Percentiles rank a stretch among this genome's conserved stretches.
phyloP scores from a whole-genome alignment of 2,797 vertebrate genomes.

The Chloroceryle amazona region DNA sequence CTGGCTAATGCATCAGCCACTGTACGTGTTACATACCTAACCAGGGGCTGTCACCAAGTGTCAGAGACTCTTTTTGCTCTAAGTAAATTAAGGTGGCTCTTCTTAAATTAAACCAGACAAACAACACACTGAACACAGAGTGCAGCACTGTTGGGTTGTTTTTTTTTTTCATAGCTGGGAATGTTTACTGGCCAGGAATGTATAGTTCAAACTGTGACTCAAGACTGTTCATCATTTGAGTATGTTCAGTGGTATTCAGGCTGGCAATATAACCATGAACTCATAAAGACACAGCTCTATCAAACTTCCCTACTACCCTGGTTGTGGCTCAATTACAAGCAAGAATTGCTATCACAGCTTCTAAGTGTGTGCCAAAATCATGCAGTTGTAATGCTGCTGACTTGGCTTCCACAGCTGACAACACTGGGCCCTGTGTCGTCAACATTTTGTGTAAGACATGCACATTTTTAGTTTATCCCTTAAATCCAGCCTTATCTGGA shows the following conservation, averaged over 20 bases:
- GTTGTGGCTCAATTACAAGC: not conserved
- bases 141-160: not conserved
- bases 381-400: not conserved
- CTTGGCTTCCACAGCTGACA: not conserved
- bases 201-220: not conserved
- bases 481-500: not conserved
- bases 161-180: not conserved
- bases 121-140: not conserved
- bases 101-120: constrained; percentile 4
- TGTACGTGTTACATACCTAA: not conserved
- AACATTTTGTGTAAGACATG: not conserved
- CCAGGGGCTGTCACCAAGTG: not conserved
- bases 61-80: not conserved
- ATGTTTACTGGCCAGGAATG: rapidly evolving
- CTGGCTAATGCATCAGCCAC: not conserved
- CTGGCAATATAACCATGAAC: not conserved
- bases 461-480: not conserved
- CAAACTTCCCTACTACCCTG: not conserved
- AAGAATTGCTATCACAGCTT: not conserved
- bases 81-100: not conserved
- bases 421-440: not conserved
- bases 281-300: not conserved
- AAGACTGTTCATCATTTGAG: not conserved
- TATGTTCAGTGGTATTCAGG: not conserved
- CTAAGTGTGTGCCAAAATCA: not conserved